These are phyloP conservation scores for Puffinus mauretanicus DNA, from an alignment of 2,113 vertebrate species.

Conservation along the genomic window DNA sequence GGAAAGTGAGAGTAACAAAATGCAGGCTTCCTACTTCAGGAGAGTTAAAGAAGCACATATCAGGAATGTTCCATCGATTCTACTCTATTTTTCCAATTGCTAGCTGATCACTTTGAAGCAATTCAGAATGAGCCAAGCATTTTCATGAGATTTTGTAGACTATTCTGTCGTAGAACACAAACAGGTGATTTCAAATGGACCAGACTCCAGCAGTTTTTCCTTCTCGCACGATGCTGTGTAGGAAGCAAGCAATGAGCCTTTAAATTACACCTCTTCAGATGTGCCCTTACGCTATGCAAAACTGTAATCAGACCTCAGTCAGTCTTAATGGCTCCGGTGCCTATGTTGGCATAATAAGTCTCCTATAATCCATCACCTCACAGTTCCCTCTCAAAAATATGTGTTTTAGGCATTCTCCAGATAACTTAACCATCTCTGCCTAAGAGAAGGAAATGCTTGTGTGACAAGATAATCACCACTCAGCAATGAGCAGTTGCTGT, in stretches of 20 bases:
- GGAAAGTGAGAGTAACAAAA: neutral
- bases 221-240: neutral
- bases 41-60: neutral
- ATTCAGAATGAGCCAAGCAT: neutral
- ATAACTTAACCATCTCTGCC: neutral
- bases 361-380: neutral
- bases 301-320: constrained; percentile 5
- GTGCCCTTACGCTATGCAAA: constrained; percentile 16
- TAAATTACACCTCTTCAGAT: constrained; percentile 38
- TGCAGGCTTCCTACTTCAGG: neutral
- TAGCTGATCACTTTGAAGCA: constrained; percentile 5
- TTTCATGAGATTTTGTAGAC: constrained; percentile 3
- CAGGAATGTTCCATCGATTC: neutral
- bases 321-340: neutral
- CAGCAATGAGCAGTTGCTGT: neutral
- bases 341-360: neutral
- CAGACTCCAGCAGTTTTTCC: neutral
- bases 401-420: neutral
- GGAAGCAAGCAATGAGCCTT: constrained; percentile 32
- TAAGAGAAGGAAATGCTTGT: neutral
- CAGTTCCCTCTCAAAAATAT: neutral
- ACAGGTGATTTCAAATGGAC: constrained; percentile 42
- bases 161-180: neutral
- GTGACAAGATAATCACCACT: constrained; percentile 41
- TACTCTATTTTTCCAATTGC: neutral